A percentile compares a stretch with the other conserved stretches of the same genome.
Evolutionary conservation across 2,113 vertebrate species (phyloP).

Genomic region (Epinephelus lanceolatus): DNA sequence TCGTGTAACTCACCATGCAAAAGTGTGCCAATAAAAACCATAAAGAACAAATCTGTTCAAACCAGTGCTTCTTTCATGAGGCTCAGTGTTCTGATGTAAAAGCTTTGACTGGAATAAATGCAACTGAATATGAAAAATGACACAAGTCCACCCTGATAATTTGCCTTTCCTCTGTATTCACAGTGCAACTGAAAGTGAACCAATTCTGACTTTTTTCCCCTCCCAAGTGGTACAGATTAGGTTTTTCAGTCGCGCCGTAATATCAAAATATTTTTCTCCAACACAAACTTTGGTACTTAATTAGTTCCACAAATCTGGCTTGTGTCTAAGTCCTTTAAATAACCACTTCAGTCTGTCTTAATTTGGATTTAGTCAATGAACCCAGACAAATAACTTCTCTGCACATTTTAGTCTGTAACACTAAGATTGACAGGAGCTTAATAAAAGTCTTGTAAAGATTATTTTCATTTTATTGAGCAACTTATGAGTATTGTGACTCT

Average conservation of each 20-base stretch:
- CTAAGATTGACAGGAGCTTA: conserved; percentile 30
- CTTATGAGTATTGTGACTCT: neutral
- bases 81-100: neutral
- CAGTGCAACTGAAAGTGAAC: neutral
- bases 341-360: conserved; percentile 27
- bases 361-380: conserved; percentile 54
- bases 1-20: too few species aligned
- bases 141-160: neutral
- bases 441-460: neutral
- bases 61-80: neutral
- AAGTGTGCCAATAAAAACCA: neutral
- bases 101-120: neutral
- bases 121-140: neutral
- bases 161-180: neutral
- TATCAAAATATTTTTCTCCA: conserved; percentile 5
- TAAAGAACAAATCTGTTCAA: neutral
- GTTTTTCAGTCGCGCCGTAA: neutral
- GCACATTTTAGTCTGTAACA: conserved; percentile 24
- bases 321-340: conserved; percentile 24
- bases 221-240: neutral
- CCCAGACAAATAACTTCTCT: conserved; percentile 53
- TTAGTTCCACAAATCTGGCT: conserved; percentile 50
- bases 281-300: conserved; percentile 41
- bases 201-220: neutral
- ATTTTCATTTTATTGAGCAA: neutral